These are phyloP conservation scores for Notothenia rossii DNA, from an alignment of 2,113 vertebrate species.

Conservation along the genomic window DNA sequence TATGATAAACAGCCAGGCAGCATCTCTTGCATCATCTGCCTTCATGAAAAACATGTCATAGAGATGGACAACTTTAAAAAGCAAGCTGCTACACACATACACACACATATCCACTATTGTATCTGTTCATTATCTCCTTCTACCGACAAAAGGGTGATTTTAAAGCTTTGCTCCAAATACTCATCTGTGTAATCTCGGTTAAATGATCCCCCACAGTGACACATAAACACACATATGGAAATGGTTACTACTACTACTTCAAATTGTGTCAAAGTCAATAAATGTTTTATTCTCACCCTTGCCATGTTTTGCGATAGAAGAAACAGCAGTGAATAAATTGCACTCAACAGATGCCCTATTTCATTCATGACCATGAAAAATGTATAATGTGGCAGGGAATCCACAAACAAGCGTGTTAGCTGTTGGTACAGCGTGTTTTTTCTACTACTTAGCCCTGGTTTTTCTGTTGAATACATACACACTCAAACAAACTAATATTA, in stretches of 20 bases:
- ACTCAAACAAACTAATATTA: slow-evolving; percentile 22
- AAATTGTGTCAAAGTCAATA: not conserved
- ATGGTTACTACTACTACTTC: not conserved
- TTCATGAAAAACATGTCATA: slow-evolving; percentile 35
- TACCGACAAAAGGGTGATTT: not conserved
- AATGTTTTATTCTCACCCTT: slow-evolving; percentile 5
- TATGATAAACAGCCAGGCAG: slow-evolving; percentile 51
- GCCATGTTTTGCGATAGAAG: not conserved
- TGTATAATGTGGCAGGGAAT: slow-evolving; percentile 5
- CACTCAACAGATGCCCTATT: not conserved
- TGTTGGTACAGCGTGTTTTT: slow-evolving; percentile 5
- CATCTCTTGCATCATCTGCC: slow-evolving; percentile 41
- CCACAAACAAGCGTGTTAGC: slow-evolving; percentile 5
- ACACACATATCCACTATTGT: not conserved
- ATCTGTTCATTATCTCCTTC: slow-evolving; percentile 24
- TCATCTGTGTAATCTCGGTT: not conserved
- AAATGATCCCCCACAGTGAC: slow-evolving; percentile 4
- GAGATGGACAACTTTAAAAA: slow-evolving; percentile 39
- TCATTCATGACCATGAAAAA: slow-evolving; percentile 16
- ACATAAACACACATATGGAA: not conserved
- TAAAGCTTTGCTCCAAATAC: not conserved
- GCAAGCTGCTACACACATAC: slow-evolving; percentile 8
- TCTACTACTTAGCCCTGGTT: slow-evolving; percentile 21
- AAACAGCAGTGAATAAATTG: not conserved
- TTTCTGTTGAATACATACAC: slow-evolving; percentile 39